These are phyloP conservation scores for Siniperca knerii DNA, from an alignment of 2,113 vertebrate species.

Conservation along the genomic window DNA sequence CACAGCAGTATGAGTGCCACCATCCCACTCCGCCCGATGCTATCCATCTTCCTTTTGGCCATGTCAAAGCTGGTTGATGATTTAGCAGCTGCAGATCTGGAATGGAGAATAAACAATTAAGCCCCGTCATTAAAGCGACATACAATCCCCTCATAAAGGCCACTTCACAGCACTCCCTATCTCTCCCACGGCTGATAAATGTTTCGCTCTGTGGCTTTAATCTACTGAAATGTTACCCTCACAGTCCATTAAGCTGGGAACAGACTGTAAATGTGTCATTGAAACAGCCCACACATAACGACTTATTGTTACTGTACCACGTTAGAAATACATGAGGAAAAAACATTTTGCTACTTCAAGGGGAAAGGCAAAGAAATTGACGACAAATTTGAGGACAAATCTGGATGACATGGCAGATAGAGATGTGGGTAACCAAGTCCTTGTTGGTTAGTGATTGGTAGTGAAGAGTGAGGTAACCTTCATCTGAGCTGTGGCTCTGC, in stretches of 20 bases:
- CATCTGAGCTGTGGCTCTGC: background rate
- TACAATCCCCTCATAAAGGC: background rate
- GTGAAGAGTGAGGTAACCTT: background rate
- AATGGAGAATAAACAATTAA: constrained; percentile 54
- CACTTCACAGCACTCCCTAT: background rate
- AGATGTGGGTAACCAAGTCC: background rate
- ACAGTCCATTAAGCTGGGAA: background rate
- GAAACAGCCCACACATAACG: background rate
- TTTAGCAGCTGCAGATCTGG: constrained; percentile 65
- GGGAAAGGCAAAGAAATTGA: no score
- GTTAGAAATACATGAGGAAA: background rate
- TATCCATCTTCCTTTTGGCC: constrained; percentile 78
- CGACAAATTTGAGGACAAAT: background rate
- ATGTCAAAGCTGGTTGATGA: constrained; percentile 42
- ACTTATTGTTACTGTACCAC: background rate
- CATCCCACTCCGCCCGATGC: constrained; percentile 58
- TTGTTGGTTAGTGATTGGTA: no score
- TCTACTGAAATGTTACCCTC: constrained; percentile 1
- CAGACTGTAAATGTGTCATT: no score
- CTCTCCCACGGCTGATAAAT: background rate
- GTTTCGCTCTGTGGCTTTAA: background rate
- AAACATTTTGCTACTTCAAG: background rate
- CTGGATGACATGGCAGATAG: background rate
- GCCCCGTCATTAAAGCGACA: constrained; percentile 15
- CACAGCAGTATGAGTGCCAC: constrained; percentile 81